Conservation (phyloP, 2,113 vertebrate genomes). For the Ginglymostoma cirratum region DNA sequence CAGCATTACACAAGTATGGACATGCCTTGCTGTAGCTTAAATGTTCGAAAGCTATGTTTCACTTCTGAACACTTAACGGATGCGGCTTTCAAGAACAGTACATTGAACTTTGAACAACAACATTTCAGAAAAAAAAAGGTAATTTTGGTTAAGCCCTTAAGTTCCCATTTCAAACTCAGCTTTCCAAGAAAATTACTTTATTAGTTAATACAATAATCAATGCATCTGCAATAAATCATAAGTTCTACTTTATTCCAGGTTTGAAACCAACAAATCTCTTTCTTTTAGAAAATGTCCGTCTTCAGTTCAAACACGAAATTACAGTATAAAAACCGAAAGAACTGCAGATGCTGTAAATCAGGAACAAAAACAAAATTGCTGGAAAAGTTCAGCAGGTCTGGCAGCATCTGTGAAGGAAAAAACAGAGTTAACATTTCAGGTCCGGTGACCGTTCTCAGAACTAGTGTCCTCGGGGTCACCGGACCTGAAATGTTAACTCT, state of each 20-base stretch:
- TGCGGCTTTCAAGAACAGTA: background rate
- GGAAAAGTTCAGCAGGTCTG: too few species aligned
- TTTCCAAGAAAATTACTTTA: background rate
- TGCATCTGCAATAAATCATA: background rate
- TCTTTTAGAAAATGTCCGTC: background rate
- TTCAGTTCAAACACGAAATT: background rate
- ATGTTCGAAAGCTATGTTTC: too few species aligned
- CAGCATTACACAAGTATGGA: background rate
- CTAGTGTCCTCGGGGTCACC: too few species aligned
- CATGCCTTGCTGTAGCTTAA: background rate
- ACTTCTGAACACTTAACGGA: background rate
- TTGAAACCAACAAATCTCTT: background rate
- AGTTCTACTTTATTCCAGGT: background rate
- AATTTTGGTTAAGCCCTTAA: background rate
- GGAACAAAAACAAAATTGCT: too few species aligned
- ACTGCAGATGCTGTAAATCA: too few species aligned
- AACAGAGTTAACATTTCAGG: too few species aligned
- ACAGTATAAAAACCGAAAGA: too few species aligned
- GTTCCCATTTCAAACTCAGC: background rate
- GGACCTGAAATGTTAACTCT: too few species aligned
- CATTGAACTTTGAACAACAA: background rate
- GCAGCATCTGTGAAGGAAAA: too few species aligned
- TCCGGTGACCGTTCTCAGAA: too few species aligned
- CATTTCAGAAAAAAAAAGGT: background rate
- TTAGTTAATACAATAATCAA: background rate